Evolutionary conservation across 2,113 vertebrate species (phyloP).

Genomic region (Hassar affinis): DNA sequence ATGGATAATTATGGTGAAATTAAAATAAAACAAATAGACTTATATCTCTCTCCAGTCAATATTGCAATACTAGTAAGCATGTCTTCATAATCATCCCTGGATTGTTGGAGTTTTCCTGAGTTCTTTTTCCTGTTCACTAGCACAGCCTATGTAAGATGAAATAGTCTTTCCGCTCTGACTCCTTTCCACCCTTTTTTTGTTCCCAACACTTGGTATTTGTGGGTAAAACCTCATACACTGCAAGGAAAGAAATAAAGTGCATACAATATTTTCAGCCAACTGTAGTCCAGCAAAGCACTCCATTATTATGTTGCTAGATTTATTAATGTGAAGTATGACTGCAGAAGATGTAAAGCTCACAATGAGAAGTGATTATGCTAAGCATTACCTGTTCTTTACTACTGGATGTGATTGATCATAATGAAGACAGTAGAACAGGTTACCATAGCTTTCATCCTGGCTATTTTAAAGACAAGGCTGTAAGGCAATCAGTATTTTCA

Average conservation of each 20-base stretch:
- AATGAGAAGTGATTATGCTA: slow-evolving; percentile 60
- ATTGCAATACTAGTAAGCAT: too few species aligned
- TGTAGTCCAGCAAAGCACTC: slow-evolving; percentile 43
- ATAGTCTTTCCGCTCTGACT: neutral
- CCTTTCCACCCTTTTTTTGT: neutral
- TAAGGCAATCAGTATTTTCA: slow-evolving; percentile 2
- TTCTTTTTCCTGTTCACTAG: neutral
- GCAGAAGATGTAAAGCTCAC: slow-evolving; percentile 52
- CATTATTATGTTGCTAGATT: slow-evolving; percentile 52
- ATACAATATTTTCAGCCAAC: slow-evolving; percentile 51
- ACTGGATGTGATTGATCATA: slow-evolving; percentile 55
- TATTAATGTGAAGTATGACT: slow-evolving; percentile 53
- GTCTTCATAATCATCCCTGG: neutral
- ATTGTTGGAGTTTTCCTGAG: neutral
- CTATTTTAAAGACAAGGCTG: neutral
- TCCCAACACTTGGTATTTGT: slow-evolving; percentile 2
- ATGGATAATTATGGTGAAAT: neutral
- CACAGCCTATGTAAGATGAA: neutral
- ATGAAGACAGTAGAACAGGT: slow-evolving; percentile 53
- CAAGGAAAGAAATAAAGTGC: neutral
- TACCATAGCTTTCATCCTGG: slow-evolving; percentile 32
- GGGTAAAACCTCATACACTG: slow-evolving; percentile 22
- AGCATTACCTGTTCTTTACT: slow-evolving; percentile 57
- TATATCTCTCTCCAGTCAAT: neutral
- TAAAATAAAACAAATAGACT: neutral